These are phyloP conservation scores for Papilio demoleus DNA, from an alignment of 2,888 invertebrate species.

Conservation along the genomic window DNA sequence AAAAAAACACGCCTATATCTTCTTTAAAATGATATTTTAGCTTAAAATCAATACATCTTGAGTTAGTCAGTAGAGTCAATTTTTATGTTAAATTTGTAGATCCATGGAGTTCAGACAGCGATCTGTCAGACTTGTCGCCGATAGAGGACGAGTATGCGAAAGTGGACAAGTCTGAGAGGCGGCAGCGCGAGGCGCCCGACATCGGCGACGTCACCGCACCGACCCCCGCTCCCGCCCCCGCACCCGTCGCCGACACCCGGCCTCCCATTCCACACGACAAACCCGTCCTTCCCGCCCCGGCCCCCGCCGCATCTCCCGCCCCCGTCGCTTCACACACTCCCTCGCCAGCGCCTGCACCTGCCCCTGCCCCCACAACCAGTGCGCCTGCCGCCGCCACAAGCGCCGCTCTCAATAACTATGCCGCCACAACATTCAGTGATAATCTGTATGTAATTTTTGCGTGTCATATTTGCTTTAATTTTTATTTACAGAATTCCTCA, in stretches of 20 bases:
- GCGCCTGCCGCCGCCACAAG: slow-evolving; percentile 40
- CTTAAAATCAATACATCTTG: too few species aligned
- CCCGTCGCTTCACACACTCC: slow-evolving; percentile 38
- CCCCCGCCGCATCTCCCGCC: not conserved
- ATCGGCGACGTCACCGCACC: too few species aligned
- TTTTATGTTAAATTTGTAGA: slow-evolving; percentile 63
- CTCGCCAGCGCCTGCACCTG: slow-evolving; percentile 39
- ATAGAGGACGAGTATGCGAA: slow-evolving; percentile 86
- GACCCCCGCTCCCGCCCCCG: slow-evolving; percentile 70
- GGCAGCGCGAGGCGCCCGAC: slow-evolving; percentile 74
- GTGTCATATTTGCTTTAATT: too few species aligned
- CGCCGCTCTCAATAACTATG: slow-evolving; percentile 43
- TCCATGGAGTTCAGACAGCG: slow-evolving; percentile 93
- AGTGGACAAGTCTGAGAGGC: slow-evolving; percentile 70
- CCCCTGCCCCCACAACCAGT: slow-evolving; percentile 29
- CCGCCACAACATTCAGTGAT: slow-evolving; percentile 49
- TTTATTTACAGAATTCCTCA: too few species aligned
- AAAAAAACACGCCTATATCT: too few species aligned
- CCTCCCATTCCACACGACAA: slow-evolving; percentile 42
- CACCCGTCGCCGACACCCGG: slow-evolving; percentile 47
- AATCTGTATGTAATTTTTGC: slow-evolving; percentile 58
- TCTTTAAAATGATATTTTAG: too few species aligned
- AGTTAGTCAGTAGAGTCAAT: too few species aligned
- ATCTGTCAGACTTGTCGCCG: slow-evolving; percentile 92
- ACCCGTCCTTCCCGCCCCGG: slow-evolving; percentile 43